Conservation (phyloP, 2,113 vertebrate species). For the Salvelinus alpinus region DNA sequence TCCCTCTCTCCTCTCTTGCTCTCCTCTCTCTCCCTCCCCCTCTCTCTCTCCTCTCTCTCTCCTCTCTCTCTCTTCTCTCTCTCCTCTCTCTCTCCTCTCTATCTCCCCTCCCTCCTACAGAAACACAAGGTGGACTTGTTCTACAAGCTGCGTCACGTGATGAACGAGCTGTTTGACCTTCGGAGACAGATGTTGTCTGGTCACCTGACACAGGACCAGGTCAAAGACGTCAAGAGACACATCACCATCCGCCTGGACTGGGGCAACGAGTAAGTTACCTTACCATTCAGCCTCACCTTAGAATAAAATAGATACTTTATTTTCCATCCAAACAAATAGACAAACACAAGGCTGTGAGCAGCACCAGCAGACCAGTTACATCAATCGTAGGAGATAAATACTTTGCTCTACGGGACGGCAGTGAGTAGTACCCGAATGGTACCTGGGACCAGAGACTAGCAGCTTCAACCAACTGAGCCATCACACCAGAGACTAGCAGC, state of each 20-base stretch:
- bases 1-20: not conserved
- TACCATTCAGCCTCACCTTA: not conserved
- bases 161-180: conserved; percentile 97
- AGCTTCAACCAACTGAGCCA: too few relatives aligned
- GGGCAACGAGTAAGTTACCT: conserved; percentile 93
- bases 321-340: not conserved
- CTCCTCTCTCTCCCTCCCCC: not conserved
- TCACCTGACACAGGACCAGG: conserved; percentile 95
- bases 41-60: too few relatives aligned
- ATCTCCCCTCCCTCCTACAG: conserved; percentile 60
- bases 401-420: too few relatives aligned
- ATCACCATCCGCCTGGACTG: conserved; percentile 95
- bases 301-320: not conserved
- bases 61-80: not conserved
- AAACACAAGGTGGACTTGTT: conserved; percentile 98
- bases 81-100: not conserved
- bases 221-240: conserved; percentile 93
- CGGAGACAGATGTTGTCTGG: conserved; percentile 91
- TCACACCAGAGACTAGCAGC: too few relatives aligned
- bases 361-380: too few relatives aligned
- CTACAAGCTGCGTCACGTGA: conserved; percentile 97
- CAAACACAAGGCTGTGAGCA: too few relatives aligned
- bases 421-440: too few relatives aligned
- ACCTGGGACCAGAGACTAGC: too few relatives aligned
- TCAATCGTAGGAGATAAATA: too few relatives aligned